phyloP scores from a whole-genome alignment of 2,888 invertebrate genomes.

The Patella caerulea region DNA sequence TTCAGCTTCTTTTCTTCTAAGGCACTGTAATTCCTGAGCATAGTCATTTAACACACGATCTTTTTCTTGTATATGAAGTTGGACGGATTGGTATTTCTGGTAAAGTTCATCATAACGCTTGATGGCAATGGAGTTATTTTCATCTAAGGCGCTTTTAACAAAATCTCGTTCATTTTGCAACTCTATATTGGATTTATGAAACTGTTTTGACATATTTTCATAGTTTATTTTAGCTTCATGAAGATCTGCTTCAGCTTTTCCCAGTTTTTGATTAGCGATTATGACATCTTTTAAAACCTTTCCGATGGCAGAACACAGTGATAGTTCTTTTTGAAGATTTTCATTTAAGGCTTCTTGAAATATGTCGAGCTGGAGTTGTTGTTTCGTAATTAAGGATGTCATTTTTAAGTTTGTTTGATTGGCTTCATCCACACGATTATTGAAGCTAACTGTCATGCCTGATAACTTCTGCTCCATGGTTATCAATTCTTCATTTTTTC shows the following conservation, averaged over 20 bases:
- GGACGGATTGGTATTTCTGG: background rate
- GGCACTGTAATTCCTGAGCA: too few relatives aligned
- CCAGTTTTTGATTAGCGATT: background rate
- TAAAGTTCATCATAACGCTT: background rate
- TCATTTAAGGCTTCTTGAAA: background rate
- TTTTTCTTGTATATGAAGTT: background rate
- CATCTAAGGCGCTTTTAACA: background rate
- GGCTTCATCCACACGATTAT: too few relatives aligned
- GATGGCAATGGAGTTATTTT: background rate
- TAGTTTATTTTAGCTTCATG: slow-evolving; percentile 11
- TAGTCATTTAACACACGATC: background rate
- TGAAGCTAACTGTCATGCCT: too few relatives aligned
- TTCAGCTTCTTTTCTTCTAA: background rate
- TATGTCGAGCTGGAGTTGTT: too few relatives aligned
- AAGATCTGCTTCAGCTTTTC: background rate
- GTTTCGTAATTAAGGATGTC: too few relatives aligned
- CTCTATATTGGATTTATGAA: slow-evolving; percentile 6
- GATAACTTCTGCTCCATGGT: too few relatives aligned
- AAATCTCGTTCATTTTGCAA: background rate
- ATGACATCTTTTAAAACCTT: background rate
- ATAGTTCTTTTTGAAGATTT: background rate
- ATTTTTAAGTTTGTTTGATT: too few relatives aligned
- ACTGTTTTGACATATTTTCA: background rate
- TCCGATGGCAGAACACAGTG: background rate
- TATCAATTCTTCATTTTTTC: too few relatives aligned